phyloP scores from a whole-genome alignment of 2,888 invertebrate genomes.

The Autographa gamma region DNA sequence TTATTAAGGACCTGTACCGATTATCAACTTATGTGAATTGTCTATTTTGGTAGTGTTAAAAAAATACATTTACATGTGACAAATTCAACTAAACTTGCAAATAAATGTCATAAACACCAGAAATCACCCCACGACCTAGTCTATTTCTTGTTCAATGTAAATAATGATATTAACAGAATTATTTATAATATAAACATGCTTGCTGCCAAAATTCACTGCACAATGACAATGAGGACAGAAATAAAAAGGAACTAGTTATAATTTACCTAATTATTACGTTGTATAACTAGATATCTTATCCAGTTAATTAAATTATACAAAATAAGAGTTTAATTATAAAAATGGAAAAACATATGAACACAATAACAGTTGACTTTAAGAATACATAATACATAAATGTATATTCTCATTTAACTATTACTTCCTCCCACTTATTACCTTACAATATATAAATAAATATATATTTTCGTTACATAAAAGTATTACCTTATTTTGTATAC shows the following conservation, averaged over 20 bases:
- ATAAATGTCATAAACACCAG: slow-evolving; percentile 36
- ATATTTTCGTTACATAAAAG: slow-evolving; percentile 52
- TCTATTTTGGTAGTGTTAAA: not conserved
- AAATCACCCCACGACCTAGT: slow-evolving; percentile 40
- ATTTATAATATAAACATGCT: slow-evolving; percentile 46
- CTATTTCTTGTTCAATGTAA: slow-evolving; percentile 37
- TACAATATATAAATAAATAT: slow-evolving; percentile 49
- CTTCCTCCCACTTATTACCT: slow-evolving; percentile 23
- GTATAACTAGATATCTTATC: slow-evolving; percentile 42
- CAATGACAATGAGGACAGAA: slow-evolving; percentile 49
- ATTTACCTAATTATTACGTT: slow-evolving; percentile 50
- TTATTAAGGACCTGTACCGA: not conserved
- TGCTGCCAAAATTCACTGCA: slow-evolving; percentile 59
- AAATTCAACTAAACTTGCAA: slow-evolving; percentile 42
- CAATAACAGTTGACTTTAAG: slow-evolving; percentile 44
- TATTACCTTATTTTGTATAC: slow-evolving; percentile 39
- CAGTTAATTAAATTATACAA: slow-evolving; percentile 43
- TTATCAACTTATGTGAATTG: not conserved
- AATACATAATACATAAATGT: slow-evolving; percentile 36
- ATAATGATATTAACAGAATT: slow-evolving; percentile 44
- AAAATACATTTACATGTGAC: slow-evolving; percentile 46
- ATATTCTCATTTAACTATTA: slow-evolving; percentile 41
- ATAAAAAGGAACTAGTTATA: slow-evolving; percentile 57
- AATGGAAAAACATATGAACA: slow-evolving; percentile 56
- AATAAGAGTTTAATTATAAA: slow-evolving; percentile 37